Evolutionary conservation across 2,113 vertebrate species (phyloP), one percentile per base, ranked within the genome.

Genomic region (Oreocharis arfaki): DNA sequence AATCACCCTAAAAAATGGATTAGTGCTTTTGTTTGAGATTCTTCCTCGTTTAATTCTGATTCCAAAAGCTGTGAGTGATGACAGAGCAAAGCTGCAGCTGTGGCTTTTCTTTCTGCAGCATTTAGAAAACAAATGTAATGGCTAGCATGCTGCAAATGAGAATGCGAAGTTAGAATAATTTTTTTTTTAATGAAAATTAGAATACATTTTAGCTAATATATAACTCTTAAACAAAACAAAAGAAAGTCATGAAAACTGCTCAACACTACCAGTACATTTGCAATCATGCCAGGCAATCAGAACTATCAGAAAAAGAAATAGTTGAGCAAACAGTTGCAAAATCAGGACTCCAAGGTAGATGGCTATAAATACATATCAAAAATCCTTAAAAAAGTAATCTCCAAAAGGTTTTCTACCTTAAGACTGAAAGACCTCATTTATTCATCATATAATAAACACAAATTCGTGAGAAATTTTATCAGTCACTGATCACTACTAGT

Each of bases 11-110:
- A 89, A 71, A 68, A 86, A 68, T 3, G 44, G n/a, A 90, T 95
- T 90, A 96, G 56, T n/a, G 52, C 76, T 75, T 88, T 75, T 93
- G 63, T 90, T 91, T 93, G 28, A 55, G 68, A 92, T 94, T 95
- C 64, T 85, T 90, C 68, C 44, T 68, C 41, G 56, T 86, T 88
- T 64, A 88, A 81, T 87, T 94, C 49, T 60, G 59, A 93, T 86
- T 85, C 60, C 13, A 11, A 93, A 96, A 94, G 83, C 85, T 64
- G 18, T 41, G 79, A 35, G n/a, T 70, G 79, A 96, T 93, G 76
- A 92, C 52, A 94, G 68, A 95, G 90, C 68, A 95, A 86, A 91
- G 80, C 79, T 89, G 88, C 96, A 96, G 93, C 95, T 96, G 92
- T 60, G 76, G 56, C 63, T 85, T 93, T 93, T 90, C 63, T 86